Evolutionary conservation across 2,888 invertebrate species (phyloP).

Genomic region (Exocentrus adspersus): DNA sequence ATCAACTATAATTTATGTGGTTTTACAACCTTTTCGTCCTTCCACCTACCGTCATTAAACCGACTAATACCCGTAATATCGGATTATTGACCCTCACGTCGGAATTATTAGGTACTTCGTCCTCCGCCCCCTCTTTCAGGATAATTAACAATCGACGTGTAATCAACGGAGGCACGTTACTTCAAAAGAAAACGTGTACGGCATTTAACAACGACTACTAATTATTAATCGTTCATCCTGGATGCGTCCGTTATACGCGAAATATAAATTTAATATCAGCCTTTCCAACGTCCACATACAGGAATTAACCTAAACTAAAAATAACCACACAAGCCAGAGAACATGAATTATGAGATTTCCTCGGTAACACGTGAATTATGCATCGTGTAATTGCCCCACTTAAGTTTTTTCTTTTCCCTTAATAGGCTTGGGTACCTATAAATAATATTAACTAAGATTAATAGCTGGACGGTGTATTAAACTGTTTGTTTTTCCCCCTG

Average conservation of each 20-base stretch:
- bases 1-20: too few relatives aligned
- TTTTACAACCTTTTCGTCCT: too few relatives aligned
- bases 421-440: not conserved
- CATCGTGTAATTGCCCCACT: slow-evolving; percentile 13
- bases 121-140: too few relatives aligned
- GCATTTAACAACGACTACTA: too few relatives aligned
- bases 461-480: slow-evolving; percentile 15
- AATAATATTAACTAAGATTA: slow-evolving; percentile 21
- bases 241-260: not conserved
- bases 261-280: slow-evolving; percentile 15
- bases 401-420: slow-evolving; percentile 2
- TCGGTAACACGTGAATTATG: slow-evolving; percentile 16
- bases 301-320: slow-evolving; percentile 10
- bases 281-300: slow-evolving; percentile 8
- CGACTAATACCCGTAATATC: too few relatives aligned
- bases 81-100: too few relatives aligned
- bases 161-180: too few relatives aligned
- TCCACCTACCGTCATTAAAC: too few relatives aligned
- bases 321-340: slow-evolving; percentile 12
- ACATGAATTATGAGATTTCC: slow-evolving; percentile 18
- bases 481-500: slow-evolving; percentile 19
- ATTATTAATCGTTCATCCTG: not conserved
- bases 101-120: too few relatives aligned
- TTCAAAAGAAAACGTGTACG: too few relatives aligned
- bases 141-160: too few relatives aligned